Percentiles rank a stretch among this genome's conserved stretches.
These are phyloP conservation scores for Drosophila putrida DNA, from an alignment of 2,888 invertebrate species.

Conservation along the genomic window DNA sequence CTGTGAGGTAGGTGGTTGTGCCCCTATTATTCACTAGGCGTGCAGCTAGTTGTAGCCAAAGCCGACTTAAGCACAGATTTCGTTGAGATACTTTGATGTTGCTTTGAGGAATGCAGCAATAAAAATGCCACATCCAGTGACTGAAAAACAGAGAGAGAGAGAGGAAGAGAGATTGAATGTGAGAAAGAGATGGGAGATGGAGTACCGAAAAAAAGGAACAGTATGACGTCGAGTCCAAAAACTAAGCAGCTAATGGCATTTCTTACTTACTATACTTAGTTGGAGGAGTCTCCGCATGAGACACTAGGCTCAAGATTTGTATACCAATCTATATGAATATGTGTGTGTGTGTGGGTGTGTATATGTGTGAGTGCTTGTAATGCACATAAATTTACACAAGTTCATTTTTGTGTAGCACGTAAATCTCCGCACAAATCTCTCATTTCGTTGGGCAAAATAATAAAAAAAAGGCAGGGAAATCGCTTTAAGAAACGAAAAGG, in stretches of 20 bases:
- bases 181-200: background rate
- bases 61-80: slow-evolving; percentile 59
- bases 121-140: slow-evolving; percentile 54
- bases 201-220: background rate
- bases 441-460: slow-evolving; percentile 52
- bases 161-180: background rate
- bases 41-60: slow-evolving; percentile 30
- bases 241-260: slow-evolving; percentile 70
- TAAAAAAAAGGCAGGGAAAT: slow-evolving; percentile 28
- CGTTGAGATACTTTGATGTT: slow-evolving; percentile 62
- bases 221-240: slow-evolving; percentile 26
- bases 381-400: slow-evolving; percentile 75
- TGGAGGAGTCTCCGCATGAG: slow-evolving; percentile 6
- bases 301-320: slow-evolving; percentile 25
- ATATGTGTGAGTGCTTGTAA: slow-evolving; percentile 41
- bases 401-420: slow-evolving; percentile 71
- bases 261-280: slow-evolving; percentile 72
- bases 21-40: slow-evolving; percentile 13
- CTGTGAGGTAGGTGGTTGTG: slow-evolving; percentile 5
- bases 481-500: slow-evolving; percentile 45
- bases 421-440: slow-evolving; percentile 77
- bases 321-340: slow-evolving; percentile 9
- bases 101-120: slow-evolving; percentile 68
- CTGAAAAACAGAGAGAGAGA: background rate
- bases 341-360: slow-evolving; percentile 7